Evolutionary conservation across 2,888 invertebrate species (phyloP).

Genomic region (Pycnomerus fuliginosus): DNA sequence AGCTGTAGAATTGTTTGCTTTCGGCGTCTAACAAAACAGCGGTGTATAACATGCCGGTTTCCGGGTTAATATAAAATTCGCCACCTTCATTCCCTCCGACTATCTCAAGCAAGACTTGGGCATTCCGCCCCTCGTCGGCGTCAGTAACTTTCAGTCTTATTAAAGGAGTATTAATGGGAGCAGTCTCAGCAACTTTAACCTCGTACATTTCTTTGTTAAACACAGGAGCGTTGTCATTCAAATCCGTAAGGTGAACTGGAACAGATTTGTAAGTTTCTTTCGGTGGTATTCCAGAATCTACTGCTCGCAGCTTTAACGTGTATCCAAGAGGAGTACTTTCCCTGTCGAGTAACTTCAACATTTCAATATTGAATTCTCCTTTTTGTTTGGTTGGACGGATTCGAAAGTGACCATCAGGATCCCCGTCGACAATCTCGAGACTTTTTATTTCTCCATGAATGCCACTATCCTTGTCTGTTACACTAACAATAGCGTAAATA

Average conservation of each 20-base stretch:
- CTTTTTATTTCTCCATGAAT: constrained; percentile 80
- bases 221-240: constrained; percentile 84
- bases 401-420: constrained; percentile 85
- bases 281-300: constrained; percentile 79
- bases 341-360: constrained; percentile 74
- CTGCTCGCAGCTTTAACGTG: constrained; percentile 82
- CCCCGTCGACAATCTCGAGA: constrained; percentile 85
- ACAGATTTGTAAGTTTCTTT: constrained; percentile 77
- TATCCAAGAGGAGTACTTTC: constrained; percentile 78
- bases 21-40: constrained; percentile 83
- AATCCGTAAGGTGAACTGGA: constrained; percentile 76
- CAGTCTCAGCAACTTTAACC: constrained; percentile 83
- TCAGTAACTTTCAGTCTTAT: constrained; percentile 85
- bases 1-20: constrained; percentile 75
- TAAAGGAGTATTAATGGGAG: constrained; percentile 85
- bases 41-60: constrained; percentile 87
- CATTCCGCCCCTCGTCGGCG: constrained; percentile 76
- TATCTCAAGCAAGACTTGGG: constrained; percentile 82
- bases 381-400: constrained; percentile 64
- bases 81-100: constrained; percentile 90
- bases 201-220: constrained; percentile 86
- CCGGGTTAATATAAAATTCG: constrained; percentile 83
- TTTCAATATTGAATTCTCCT: constrained; percentile 78
- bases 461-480: constrained; percentile 80
- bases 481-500: constrained; percentile 86